phyloP scores from a whole-genome alignment of 64 coral and sea anemone species.

The Cladopsammia gracilis region DNA sequence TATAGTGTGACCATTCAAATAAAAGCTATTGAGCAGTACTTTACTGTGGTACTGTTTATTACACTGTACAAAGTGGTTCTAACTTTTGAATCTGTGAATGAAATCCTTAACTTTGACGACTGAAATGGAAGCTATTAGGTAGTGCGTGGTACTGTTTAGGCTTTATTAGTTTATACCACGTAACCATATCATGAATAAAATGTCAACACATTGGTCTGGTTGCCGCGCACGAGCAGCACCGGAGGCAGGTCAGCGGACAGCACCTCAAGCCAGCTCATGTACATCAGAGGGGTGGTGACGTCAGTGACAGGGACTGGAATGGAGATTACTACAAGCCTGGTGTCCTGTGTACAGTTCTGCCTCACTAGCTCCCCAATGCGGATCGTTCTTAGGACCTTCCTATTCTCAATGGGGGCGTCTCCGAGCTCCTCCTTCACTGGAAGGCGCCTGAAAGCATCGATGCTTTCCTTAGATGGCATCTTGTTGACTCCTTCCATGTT shows the following conservation, averaged over 20 bases:
- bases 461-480: slow-evolving; percentile 77
- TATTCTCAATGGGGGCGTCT: slow-evolving; percentile 58
- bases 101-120: too few species aligned
- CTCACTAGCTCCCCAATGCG: slow-evolving; percentile 87
- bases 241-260: slow-evolving; percentile 80
- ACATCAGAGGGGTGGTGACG: slow-evolving; percentile 76
- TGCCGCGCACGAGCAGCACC: slow-evolving; percentile 85
- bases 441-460: slow-evolving; percentile 79
- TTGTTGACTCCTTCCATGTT: slow-evolving; percentile 61
- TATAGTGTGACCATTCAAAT: too few species aligned
- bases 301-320: slow-evolving; percentile 86
- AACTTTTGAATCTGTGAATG: too few species aligned
- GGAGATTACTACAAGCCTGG: slow-evolving; percentile 84
- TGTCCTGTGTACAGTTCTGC: slow-evolving; percentile 64
- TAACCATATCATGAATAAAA: slow-evolving; percentile 78
- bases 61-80: too few species aligned
- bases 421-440: slow-evolving; percentile 59
- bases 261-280: slow-evolving; percentile 95
- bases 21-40: too few species aligned
- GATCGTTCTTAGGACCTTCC: slow-evolving; percentile 86
- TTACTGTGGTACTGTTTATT: too few species aligned
- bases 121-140: too few species aligned
- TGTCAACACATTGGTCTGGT: slow-evolving; percentile 91
- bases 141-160: too few species aligned
- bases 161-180: too few species aligned